Evolutionary conservation across 2,888 invertebrate genomes (phyloP).

Genomic region (Taenaris catops): DNA sequence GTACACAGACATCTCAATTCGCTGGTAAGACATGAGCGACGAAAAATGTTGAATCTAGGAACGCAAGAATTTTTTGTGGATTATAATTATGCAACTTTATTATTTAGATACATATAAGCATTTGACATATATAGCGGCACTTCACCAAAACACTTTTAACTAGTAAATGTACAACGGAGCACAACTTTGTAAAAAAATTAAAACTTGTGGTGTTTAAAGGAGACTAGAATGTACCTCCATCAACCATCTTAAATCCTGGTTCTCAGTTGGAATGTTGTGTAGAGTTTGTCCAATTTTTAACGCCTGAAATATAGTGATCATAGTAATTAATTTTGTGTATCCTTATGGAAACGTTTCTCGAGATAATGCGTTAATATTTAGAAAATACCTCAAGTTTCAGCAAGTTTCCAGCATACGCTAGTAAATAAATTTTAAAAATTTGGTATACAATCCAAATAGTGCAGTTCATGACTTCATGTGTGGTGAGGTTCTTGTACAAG

Average conservation of each 20-base stretch:
- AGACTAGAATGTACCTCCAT: too few species aligned
- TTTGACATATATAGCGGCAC: too few species aligned
- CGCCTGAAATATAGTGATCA: constrained; percentile 42
- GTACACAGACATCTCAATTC: constrained; percentile 45
- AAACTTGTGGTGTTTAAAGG: too few species aligned
- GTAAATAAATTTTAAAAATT: constrained; percentile 46
- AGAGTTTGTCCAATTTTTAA: constrained; percentile 42
- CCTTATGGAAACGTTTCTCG: too few species aligned
- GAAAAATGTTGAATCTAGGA: constrained; percentile 61
- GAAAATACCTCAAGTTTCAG: constrained; percentile 50
- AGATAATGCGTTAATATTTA: too few species aligned
- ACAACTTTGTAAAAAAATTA: too few species aligned
- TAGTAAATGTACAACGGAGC: too few species aligned
- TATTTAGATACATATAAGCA: too few species aligned
- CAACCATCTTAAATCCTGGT: constrained; percentile 42
- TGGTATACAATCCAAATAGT: constrained; percentile 57
- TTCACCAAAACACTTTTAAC: too few species aligned
- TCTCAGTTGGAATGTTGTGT: constrained; percentile 46
- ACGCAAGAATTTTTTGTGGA: too few species aligned
- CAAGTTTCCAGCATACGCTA: constrained; percentile 44
- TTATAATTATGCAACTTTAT: too few species aligned
- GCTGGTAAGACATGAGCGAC: constrained; percentile 43
- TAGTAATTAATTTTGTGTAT: too few species aligned
- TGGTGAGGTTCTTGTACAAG: constrained; percentile 29
- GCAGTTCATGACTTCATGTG: constrained; percentile 50